A percentile compares a stretch with the other conserved stretches of the same genome.
phyloP scores from a whole-genome alignment of 2,797 vertebrate species.

The Clarias platycephalus region DNA sequence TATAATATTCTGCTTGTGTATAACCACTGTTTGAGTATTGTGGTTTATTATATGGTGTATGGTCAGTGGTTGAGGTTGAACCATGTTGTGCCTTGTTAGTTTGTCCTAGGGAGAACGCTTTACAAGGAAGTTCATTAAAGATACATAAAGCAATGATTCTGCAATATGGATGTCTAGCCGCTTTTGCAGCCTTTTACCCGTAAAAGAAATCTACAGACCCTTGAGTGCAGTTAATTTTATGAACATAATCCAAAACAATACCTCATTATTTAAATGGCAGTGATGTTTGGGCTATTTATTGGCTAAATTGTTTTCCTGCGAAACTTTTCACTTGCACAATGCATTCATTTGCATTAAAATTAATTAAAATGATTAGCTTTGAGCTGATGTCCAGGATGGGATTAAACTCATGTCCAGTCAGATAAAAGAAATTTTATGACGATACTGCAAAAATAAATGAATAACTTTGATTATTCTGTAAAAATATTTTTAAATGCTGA shows the following conservation, averaged over 20 bases:
- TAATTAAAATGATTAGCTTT: background rate
- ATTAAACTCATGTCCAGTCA: background rate
- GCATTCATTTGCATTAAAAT: background rate
- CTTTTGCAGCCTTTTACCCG: background rate
- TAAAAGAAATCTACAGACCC: background rate
- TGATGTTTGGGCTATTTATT: background rate
- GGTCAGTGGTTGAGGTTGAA: background rate
- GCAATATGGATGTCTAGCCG: background rate
- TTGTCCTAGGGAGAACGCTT: background rate
- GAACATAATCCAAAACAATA: background rate
- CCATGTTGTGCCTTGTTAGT: background rate
- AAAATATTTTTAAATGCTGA: background rate
- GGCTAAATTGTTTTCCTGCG: background rate
- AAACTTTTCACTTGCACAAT: background rate
- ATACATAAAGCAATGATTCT: background rate
- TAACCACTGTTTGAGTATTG: background rate
- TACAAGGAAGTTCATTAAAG: background rate
- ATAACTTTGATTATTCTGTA: background rate
- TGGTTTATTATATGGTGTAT: background rate
- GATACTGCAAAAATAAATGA: background rate
- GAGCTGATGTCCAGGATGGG: background rate
- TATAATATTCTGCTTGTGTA: background rate
- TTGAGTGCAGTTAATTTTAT: background rate
- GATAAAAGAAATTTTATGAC: background rate
- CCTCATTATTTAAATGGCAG: background rate